Evolutionary conservation across 2,797 vertebrate species (phyloP).

Genomic region (Triplophysa yarkandensis): DNA sequence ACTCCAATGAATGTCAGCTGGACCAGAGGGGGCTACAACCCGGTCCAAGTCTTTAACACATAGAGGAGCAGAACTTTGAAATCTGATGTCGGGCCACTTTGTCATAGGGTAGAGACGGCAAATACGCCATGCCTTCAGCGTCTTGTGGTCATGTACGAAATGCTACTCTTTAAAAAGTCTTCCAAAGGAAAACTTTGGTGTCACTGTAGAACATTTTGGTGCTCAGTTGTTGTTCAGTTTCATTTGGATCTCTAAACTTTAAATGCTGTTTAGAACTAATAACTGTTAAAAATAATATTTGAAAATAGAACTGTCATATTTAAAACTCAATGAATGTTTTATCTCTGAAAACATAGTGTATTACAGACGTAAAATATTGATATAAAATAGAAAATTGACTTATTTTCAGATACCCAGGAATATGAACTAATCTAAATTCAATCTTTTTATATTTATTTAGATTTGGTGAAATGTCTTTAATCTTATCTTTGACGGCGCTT

Average conservation of each 20-base stretch:
- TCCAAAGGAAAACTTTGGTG: conserved; percentile 53
- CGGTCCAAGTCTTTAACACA: conserved; percentile 29
- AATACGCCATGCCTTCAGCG: conserved; percentile 27
- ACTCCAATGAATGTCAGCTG: conserved; percentile 35
- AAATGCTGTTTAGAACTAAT: conserved; percentile 22
- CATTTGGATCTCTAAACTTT: conserved; percentile 35
- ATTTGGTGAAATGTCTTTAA: conserved; percentile 20
- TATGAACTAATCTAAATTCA: background rate
- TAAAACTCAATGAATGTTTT: conserved; percentile 6
- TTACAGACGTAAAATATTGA: background rate
- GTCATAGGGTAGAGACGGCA: conserved; percentile 42
- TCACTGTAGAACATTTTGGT: conserved; percentile 28
- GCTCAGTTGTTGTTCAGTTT: conserved; percentile 52
- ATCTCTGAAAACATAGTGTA: conserved; percentile 8
- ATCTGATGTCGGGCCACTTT: conserved; percentile 39
- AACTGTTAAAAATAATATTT: conserved; percentile 4
- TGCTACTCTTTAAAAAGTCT: conserved; percentile 29
- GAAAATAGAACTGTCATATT: conserved; percentile 14
- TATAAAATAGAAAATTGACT: background rate
- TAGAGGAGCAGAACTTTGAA: conserved; percentile 28
- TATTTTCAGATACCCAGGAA: background rate
- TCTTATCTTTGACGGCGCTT: conserved; percentile 52
- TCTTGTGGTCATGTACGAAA: conserved; percentile 32
- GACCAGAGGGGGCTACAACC: conserved; percentile 42
- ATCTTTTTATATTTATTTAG: background rate